A percentile compares a stretch with the other conserved stretches of the same genome.
These are phyloP conservation scores for Hiodon alosoides DNA, from an alignment of 2,113 vertebrate species.

Conservation along the genomic window DNA sequence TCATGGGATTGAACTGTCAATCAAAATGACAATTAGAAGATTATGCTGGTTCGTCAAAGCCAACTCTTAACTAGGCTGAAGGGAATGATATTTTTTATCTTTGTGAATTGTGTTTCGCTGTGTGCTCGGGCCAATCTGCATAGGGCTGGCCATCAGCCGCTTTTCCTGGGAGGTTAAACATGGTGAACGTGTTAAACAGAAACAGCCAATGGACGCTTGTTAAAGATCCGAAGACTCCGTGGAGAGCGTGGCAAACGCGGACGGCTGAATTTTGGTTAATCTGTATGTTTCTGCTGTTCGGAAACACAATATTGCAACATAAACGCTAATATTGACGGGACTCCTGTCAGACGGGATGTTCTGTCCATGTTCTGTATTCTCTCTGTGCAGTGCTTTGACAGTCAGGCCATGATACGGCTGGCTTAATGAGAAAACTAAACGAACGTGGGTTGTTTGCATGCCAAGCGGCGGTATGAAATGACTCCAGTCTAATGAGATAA, in stretches of 20 bases:
- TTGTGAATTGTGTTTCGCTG: too few relatives aligned
- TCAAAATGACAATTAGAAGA: background rate
- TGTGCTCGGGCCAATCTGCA: background rate
- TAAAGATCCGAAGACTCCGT: background rate
- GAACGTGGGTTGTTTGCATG: background rate
- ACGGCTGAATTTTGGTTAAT: background rate
- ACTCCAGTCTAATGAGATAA: conserved; percentile 7
- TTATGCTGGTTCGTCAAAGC: background rate
- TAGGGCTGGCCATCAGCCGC: background rate
- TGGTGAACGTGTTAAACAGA: background rate
- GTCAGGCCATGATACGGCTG: background rate
- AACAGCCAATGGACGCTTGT: background rate
- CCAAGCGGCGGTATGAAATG: background rate
- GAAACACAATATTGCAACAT: too few relatives aligned
- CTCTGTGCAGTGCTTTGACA: background rate
- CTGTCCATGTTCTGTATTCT: background rate
- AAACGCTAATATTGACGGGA: background rate
- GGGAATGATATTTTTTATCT: background rate
- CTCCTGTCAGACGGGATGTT: background rate
- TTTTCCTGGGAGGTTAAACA: background rate
- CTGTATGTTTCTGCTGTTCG: too few relatives aligned
- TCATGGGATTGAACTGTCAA: too few relatives aligned
- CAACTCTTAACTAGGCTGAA: conserved; percentile 2
- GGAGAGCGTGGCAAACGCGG: background rate
- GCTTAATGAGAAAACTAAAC: background rate